Evolutionary conservation across 1,140 invertebrate genomes (phyloP).

Genomic region (Drosophila guanche): DNA sequence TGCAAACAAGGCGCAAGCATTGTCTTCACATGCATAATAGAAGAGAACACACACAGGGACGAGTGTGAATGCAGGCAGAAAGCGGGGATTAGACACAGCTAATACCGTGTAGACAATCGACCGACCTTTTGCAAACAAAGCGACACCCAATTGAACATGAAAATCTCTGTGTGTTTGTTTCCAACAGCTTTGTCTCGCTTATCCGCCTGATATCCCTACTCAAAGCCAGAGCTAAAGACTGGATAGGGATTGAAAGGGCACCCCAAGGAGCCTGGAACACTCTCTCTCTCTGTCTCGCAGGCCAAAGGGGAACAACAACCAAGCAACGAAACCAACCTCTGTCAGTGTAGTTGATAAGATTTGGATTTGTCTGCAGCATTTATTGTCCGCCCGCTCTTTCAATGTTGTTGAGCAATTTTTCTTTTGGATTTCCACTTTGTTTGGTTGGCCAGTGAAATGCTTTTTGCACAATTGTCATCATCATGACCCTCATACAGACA

Average conservation of each 20-base stretch:
- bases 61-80: slow-evolving; percentile 4
- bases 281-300: no score
- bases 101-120: slow-evolving; percentile 20
- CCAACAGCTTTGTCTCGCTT: background rate
- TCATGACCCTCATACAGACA: slow-evolving; percentile 71
- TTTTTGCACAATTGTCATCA: slow-evolving; percentile 78
- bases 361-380: slow-evolving; percentile 76
- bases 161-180: background rate
- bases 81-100: slow-evolving; percentile 20
- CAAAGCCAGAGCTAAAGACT: background rate
- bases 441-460: slow-evolving; percentile 62
- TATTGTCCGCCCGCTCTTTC: slow-evolving; percentile 46
- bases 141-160: background rate
- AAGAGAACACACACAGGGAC: background rate
- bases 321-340: background rate
- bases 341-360: slow-evolving; percentile 74
- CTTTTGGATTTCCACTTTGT: slow-evolving; percentile 72
- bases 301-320: slow-evolving; percentile 26
- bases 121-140: no score
- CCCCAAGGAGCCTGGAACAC: background rate
- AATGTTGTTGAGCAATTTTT: slow-evolving; percentile 58
- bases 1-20: slow-evolving; percentile 64
- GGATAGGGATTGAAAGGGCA: slow-evolving; percentile 27
- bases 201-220: slow-evolving; percentile 34
- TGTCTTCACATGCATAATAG: slow-evolving; percentile 64